A percentile compares a stretch with the other conserved stretches of the same genome.
phyloP scores from a whole-genome alignment of 2,113 vertebrate genomes.

The Plotosus lineatus region DNA sequence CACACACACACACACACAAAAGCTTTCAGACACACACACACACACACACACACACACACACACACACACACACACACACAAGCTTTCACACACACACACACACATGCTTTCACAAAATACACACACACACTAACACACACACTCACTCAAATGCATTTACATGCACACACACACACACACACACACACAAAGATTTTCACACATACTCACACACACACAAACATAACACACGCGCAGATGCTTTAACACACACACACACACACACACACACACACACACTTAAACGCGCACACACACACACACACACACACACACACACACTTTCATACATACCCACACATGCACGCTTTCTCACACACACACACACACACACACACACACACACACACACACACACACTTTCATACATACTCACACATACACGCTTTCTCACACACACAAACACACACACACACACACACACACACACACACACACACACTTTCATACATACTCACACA shows the following conservation, averaged over 20 bases:
- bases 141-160: too few species aligned
- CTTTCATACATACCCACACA: slow-evolving; percentile 1
- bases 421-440: background rate
- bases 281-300: background rate
- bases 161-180: background rate
- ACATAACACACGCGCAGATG: too few species aligned
- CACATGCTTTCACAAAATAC: too few species aligned
- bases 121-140: background rate
- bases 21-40: background rate
- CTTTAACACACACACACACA: background rate
- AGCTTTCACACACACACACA: background rate
- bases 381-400: background rate
- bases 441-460: background rate
- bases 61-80: background rate
- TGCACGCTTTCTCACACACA: too few species aligned
- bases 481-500: too few species aligned
- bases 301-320: background rate
- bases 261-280: background rate
- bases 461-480: background rate
- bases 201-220: background rate
- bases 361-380: background rate
- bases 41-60: background rate
- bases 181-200: background rate
- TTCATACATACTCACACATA: too few species aligned
- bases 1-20: background rate